A percentile compares a stretch with the other conserved stretches of the same genome.
phyloP scores from a whole-genome alignment of 2,797 vertebrate species.

The Spheniscus humboldti region DNA sequence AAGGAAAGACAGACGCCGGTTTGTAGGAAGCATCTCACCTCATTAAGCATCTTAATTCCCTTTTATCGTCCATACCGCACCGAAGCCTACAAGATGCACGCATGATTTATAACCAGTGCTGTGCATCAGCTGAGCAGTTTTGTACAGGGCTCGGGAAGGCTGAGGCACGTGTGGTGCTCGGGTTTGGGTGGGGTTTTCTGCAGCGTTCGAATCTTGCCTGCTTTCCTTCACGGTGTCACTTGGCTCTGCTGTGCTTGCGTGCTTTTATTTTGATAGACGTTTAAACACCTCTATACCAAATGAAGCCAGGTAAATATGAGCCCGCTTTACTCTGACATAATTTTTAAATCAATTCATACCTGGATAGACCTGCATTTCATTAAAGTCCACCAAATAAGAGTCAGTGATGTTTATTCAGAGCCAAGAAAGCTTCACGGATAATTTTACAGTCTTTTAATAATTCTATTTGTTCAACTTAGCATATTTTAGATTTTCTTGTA shows the following conservation, averaged over 20 bases:
- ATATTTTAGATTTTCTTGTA: constrained; percentile 1
- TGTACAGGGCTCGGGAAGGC: background rate
- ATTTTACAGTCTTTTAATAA: background rate
- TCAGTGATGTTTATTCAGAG: background rate
- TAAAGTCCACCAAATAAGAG: constrained; percentile 8
- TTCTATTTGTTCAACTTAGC: background rate
- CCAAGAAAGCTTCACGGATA: background rate
- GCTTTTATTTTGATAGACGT: constrained; percentile 12
- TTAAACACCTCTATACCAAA: background rate
- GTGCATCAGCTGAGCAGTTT: constrained; percentile 18
- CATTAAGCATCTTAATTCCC: constrained; percentile 45
- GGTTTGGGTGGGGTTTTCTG: background rate
- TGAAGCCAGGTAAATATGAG: background rate
- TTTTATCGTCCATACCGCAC: constrained; percentile 30
- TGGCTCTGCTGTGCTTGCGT: background rate
- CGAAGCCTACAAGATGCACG: background rate
- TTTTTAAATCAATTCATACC: background rate
- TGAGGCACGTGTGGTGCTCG: background rate
- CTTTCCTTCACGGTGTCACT: background rate
- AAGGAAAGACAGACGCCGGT: background rate
- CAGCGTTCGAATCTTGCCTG: background rate
- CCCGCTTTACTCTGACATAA: background rate
- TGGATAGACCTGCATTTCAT: background rate
- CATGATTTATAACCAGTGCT: constrained; percentile 37
- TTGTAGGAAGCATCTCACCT: constrained; percentile 16